These are phyloP conservation scores for Rousettus madagascariensis DNA, from an alignment of 2,797 vertebrate genomes.

Conservation along the genomic window DNA sequence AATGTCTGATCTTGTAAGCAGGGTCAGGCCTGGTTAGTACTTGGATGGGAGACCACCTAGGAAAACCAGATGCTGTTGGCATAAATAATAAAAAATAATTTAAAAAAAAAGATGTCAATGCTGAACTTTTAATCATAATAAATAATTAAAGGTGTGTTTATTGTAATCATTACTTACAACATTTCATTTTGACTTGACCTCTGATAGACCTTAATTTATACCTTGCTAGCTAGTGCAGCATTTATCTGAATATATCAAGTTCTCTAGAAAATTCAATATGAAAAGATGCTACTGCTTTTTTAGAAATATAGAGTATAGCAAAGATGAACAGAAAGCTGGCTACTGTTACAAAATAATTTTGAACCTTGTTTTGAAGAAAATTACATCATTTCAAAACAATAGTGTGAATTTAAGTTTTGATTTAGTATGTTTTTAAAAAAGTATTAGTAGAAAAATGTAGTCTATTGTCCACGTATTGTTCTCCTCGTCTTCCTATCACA, in stretches of 20 bases:
- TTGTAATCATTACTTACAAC: background rate
- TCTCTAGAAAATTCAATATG: background rate
- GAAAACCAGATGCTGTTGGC: no score
- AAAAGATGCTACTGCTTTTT: background rate
- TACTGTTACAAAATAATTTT: background rate
- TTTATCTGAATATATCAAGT: background rate
- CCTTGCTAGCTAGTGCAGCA: background rate
- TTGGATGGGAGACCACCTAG: no score
- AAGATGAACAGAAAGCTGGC: background rate
- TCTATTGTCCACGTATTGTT: background rate
- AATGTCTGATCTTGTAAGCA: no score
- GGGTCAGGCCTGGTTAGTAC: no score
- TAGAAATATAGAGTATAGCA: background rate
- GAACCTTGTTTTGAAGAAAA: background rate
- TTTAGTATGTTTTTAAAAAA: background rate
- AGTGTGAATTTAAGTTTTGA: background rate
- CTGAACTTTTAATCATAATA: conserved; percentile 21
- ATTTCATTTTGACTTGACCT: conserved; percentile 26
- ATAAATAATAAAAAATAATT: no score
- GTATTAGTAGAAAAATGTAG: background rate
- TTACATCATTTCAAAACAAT: background rate
- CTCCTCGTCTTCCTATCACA: background rate
- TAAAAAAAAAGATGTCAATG: background rate
- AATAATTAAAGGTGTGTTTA: background rate
- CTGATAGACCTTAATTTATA: background rate